Percentiles rank a stretch among this genome's conserved stretches.
Evolutionary conservation across 2,113 vertebrate species (phyloP).

Genomic region (Gulo gulo): DNA sequence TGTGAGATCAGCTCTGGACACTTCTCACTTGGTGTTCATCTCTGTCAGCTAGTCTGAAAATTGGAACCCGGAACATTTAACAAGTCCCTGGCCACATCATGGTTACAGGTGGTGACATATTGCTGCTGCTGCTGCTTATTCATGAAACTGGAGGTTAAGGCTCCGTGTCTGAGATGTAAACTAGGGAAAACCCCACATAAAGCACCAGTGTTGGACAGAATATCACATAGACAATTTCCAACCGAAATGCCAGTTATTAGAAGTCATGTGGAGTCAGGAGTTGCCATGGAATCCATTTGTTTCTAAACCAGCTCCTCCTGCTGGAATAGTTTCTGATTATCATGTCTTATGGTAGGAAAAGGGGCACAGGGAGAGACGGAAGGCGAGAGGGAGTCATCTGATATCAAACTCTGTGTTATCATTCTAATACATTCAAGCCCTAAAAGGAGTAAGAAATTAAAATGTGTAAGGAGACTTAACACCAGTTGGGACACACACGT

Average conservation of each 20-base stretch:
- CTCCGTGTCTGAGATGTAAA: constrained; percentile 72
- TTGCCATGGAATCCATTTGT: constrained; percentile 89
- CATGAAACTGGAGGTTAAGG: constrained; percentile 54
- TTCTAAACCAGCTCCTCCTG: constrained; percentile 88
- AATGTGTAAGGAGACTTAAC: constrained; percentile 70
- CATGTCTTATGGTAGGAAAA: constrained; percentile 64
- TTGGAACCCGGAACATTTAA: constrained; percentile 48
- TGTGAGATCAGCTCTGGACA: constrained; percentile 42
- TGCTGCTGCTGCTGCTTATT: constrained; percentile 71
- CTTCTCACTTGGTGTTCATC: constrained; percentile 59
- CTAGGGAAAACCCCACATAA: constrained; percentile 79
- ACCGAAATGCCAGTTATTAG: constrained; percentile 84
- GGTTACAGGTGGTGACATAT: constrained; percentile 57
- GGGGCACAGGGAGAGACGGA: neutral
- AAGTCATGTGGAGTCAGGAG: constrained; percentile 89
- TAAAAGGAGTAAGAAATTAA: constrained; percentile 76
- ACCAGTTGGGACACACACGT: constrained; percentile 37
- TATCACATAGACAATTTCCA: constrained; percentile 84
- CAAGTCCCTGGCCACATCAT: constrained; percentile 61
- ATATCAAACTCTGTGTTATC: constrained; percentile 69
- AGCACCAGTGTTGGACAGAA: constrained; percentile 75
- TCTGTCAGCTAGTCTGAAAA: constrained; percentile 61
- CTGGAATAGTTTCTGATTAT: constrained; percentile 88
- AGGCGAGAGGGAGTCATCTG: constrained; percentile 62
- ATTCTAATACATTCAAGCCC: constrained; percentile 60